Base-by-base conservation (phyloP, 92 coral and sea anemone genomes). In the Epizoanthus scotinus region DNA sequence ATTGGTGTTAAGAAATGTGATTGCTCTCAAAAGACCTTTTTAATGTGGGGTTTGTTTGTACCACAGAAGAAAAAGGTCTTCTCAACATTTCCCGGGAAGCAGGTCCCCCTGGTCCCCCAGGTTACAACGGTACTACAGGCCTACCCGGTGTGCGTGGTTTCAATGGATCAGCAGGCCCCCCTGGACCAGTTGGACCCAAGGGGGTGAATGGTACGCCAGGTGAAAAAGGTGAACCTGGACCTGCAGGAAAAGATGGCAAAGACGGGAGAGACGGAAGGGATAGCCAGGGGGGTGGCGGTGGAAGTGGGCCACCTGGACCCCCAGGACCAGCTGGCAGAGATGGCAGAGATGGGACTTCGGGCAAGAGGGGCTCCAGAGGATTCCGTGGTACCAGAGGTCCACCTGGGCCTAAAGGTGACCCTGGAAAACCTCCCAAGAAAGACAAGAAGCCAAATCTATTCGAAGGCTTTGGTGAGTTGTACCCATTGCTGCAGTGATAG, bases 321-420 rank as follows among this genome's bases (percentile, higher is more conserved):
- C 87, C 90, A 8, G 98, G 95, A 24, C 85, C 78, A 29, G 84
- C 88, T 17, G 87, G 87, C 20, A 53, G 78, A 28, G 83, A 79
- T 3, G 87, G 87, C 3, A 17, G 78, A 50, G 83, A 79, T 18
- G 87, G 87, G 22, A 42, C 70, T 5, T 63, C 47, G 13, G 87
- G 87, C 14, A 14, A 26, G 17, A 72, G 57, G 21, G 83, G 87
- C 2, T 77, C 24, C 1, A 52, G 83, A 31, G 87, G 87, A 2
- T 68, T 50, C 10, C 87, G 83, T 6, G 97, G 93, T 2, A 57
- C 81, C 47, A 78, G 88, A 34, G 77, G 84, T 20, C 71, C 62
- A 0, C 77, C 63, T n/a, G 84, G 87, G 5, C 89, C 86, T 2
- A 83, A 73, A 34, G 85, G 42, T 1, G 77, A 68, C 7, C 63